Evolutionary conservation across 2,888 invertebrate species (phyloP).

Genomic region (Thera obeliscata): DNA sequence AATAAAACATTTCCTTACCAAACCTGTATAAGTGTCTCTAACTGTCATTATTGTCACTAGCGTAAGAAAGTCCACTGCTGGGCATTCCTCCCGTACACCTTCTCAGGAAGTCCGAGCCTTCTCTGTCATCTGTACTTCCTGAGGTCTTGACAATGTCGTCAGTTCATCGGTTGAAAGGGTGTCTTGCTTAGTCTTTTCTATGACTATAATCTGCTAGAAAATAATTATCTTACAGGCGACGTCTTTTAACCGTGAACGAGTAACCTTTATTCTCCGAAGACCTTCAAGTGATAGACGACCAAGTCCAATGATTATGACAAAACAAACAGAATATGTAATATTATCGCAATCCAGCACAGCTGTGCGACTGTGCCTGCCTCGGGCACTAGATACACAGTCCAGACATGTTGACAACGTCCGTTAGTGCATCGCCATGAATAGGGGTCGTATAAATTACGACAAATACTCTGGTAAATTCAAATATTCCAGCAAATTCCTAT

Average conservation of each 20-base stretch:
- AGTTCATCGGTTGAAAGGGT: no score
- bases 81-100: no score
- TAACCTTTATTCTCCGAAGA: slow-evolving; percentile 10
- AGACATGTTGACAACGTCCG: slow-evolving; percentile 52
- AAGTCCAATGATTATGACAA: slow-evolving; percentile 47
- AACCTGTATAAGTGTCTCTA: no score
- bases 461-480: slow-evolving; percentile 15
- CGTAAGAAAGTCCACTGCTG: no score
- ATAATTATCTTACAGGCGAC: no score
- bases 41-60: no score
- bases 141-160: no score
- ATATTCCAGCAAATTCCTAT: slow-evolving; percentile 1
- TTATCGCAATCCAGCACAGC: slow-evolving; percentile 49
- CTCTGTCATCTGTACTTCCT: no score
- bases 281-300: slow-evolving; percentile 29
- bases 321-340: slow-evolving; percentile 49
- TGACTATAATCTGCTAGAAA: no score
- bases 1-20: no score
- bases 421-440: slow-evolving; percentile 40
- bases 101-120: no score
- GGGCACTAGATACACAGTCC: slow-evolving; percentile 37
- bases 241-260: background rate
- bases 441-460: slow-evolving; percentile 27
- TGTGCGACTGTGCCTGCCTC: slow-evolving; percentile 40
- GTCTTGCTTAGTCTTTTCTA: no score